Percentiles rank a stretch among this genome's conserved stretches.
These are phyloP conservation scores for Okamejei kenojei DNA, from an alignment of 2,797 vertebrate species.

Conservation along the genomic window DNA sequence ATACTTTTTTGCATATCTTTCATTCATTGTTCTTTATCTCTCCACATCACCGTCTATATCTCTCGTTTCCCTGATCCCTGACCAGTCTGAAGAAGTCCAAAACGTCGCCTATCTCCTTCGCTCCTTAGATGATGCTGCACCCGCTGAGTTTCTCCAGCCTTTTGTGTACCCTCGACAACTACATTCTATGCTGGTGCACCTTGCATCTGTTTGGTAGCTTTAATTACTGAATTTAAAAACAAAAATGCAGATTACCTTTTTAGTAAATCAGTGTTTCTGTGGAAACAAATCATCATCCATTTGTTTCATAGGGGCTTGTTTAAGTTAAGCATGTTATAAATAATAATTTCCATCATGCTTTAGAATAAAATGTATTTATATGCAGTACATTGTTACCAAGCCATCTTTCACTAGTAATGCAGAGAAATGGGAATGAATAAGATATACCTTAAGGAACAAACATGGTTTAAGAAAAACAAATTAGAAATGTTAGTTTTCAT, in stretches of 20 bases:
- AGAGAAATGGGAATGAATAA: background rate
- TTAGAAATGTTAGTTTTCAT: slow-evolving; percentile 2
- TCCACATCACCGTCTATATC: too few relatives aligned
- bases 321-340: background rate
- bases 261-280: background rate
- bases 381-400: background rate
- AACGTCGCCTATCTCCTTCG: too few relatives aligned
- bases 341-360: background rate
- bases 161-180: too few relatives aligned
- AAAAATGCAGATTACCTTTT: background rate
- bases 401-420: background rate
- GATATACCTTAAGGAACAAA: background rate
- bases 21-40: too few relatives aligned
- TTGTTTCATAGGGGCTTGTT: background rate
- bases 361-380: background rate
- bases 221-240: background rate
- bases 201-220: background rate
- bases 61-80: too few relatives aligned
- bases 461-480: background rate
- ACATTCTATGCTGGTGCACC: background rate
- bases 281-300: background rate
- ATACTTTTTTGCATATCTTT: too few relatives aligned
- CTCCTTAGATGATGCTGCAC: too few relatives aligned
- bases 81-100: too few relatives aligned
- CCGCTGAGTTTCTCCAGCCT: too few relatives aligned